Evolutionary conservation across 2,113 vertebrate genomes (phyloP).

Genomic region (Gallinago undulata): DNA sequence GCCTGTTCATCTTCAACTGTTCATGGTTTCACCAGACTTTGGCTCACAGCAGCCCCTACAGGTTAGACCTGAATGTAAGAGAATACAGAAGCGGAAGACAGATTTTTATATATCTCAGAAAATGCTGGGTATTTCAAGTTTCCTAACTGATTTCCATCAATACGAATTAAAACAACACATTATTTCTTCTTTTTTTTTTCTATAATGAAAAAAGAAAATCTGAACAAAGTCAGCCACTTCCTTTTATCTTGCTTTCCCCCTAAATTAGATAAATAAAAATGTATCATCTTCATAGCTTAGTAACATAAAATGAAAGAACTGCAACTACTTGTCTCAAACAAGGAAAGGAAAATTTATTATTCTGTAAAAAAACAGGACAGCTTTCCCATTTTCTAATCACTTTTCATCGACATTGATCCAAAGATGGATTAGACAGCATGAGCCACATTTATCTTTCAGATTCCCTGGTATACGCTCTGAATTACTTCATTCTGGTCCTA

Average conservation of each 20-base stretch:
- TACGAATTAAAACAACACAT: not conserved
- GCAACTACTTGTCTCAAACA: not conserved
- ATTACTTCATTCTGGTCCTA: slow-evolving; percentile 20
- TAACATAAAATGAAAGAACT: not conserved
- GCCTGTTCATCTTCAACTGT: not conserved
- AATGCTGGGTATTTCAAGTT: not conserved
- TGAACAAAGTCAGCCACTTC: not conserved
- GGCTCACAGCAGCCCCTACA: not conserved
- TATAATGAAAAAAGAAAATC: not conserved
- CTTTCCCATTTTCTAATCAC: slow-evolving; percentile 43
- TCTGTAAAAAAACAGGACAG: not conserved
- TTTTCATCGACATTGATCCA: not conserved
- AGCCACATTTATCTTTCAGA: slow-evolving; percentile 18
- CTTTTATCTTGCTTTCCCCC: not conserved
- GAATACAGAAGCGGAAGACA: not conserved
- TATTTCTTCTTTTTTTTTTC: not conserved
- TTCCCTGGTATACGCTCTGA: not conserved
- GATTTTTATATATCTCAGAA: not conserved
- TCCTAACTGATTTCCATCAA: not conserved
- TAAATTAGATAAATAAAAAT: not conserved
- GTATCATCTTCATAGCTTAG: not conserved
- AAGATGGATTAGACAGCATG: not conserved
- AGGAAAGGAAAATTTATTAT: not conserved
- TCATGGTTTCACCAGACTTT: not conserved
- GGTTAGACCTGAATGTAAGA: not conserved